Evolutionary conservation across 2,888 invertebrate species (phyloP).

Genomic region (Tipula lateralis): DNA sequence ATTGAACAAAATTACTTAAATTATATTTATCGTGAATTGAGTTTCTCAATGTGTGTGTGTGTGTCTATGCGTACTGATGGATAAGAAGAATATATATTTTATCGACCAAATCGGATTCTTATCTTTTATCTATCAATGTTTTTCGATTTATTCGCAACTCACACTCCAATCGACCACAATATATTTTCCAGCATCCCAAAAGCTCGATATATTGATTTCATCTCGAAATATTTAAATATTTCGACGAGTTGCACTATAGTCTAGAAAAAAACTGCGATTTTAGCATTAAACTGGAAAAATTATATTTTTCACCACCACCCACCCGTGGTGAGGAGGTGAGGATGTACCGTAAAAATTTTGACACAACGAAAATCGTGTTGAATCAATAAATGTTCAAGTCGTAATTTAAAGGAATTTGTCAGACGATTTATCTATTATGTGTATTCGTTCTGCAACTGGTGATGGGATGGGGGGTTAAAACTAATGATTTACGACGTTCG

Average conservation of each 20-base stretch:
- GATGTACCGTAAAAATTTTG: too few relatives aligned
- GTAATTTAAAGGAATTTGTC: conserved; percentile 11
- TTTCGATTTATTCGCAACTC: not conserved
- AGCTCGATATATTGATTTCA: not conserved
- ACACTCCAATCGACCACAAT: too few relatives aligned
- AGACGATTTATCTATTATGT: not conserved
- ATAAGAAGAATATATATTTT: not conserved
- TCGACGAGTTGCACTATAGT: not conserved
- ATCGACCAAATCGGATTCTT: not conserved
- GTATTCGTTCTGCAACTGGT: not conserved
- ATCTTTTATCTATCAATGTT: not conserved
- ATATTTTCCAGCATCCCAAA: too few relatives aligned
- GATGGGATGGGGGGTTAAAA: not conserved
- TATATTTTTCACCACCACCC: not conserved
- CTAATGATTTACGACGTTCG: not conserved
- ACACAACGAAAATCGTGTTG: conserved; percentile 5
- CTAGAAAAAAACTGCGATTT: not conserved
- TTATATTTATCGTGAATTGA: not conserved
- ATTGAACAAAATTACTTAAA: not conserved
- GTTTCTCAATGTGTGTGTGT: not conserved
- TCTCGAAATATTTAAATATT: not conserved
- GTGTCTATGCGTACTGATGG: not conserved
- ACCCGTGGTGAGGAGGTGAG: too few relatives aligned
- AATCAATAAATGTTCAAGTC: not conserved
- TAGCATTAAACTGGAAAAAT: not conserved